Percentiles rank a stretch among this genome's conserved stretches.
phyloP scores from a whole-genome alignment of 2,888 invertebrate genomes.

The Athripsodes cinereus region DNA sequence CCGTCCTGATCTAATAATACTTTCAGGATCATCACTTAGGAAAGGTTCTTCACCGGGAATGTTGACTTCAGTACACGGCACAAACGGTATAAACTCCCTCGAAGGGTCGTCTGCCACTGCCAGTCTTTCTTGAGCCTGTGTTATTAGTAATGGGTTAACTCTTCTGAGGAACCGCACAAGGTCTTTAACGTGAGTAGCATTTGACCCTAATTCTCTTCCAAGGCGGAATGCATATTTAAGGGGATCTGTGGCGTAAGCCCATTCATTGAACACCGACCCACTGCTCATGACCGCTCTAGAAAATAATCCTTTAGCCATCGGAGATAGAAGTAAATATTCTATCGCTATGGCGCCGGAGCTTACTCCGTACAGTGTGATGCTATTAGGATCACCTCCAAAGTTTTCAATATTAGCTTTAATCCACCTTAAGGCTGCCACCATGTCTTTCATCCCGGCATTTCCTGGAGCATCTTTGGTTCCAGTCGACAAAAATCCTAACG shows the following conservation, averaged over 20 bases:
- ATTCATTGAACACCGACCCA: constrained; percentile 36
- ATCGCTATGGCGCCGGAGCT: constrained; percentile 40
- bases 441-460: constrained; percentile 44
- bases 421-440: constrained; percentile 42
- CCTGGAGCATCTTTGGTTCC: constrained; percentile 39
- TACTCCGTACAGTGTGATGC: constrained; percentile 43
- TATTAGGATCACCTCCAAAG: constrained; percentile 42
- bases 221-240: constrained; percentile 36
- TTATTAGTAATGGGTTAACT: constrained; percentile 35
- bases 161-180: constrained; percentile 35
- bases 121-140: constrained; percentile 33
- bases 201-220: constrained; percentile 42
- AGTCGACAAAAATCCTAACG: constrained; percentile 44
- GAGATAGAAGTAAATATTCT: constrained; percentile 38
- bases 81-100: constrained; percentile 30
- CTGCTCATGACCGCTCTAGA: constrained; percentile 41
- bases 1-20: constrained; percentile 30
- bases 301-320: constrained; percentile 37
- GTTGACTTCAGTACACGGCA: constrained; percentile 41
- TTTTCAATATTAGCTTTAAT: constrained; percentile 37
- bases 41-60: constrained; percentile 37
- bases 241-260: constrained; percentile 35
- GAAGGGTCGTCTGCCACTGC: constrained; percentile 36
- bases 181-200: constrained; percentile 34
- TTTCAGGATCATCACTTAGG: constrained; percentile 39